Conservation (phyloP, 2,797 vertebrate species). For the Mus caroli region DNA sequence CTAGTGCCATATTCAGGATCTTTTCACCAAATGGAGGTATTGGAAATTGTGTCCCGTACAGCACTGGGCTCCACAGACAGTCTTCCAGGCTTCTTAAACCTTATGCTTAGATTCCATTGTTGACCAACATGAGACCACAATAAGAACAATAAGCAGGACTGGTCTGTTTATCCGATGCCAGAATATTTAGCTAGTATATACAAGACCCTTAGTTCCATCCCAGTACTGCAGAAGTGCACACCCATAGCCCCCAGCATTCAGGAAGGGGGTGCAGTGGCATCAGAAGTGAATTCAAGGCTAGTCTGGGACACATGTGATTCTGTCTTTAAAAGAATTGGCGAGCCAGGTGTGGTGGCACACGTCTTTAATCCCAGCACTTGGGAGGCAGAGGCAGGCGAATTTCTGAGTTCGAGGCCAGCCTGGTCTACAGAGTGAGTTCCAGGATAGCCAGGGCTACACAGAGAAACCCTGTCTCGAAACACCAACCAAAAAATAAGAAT, state of each 20-base stretch:
- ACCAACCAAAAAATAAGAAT: no score
- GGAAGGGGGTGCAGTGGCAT: not conserved
- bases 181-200: not conserved
- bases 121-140: not conserved
- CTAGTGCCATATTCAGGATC: not conserved
- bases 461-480: no score
- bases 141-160: not conserved
- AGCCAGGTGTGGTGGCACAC: no score
- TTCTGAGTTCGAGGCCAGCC: not conserved
- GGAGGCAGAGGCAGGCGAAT: not conserved
- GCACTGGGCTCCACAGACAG: not conserved
- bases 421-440: not conserved
- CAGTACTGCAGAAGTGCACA: not conserved
- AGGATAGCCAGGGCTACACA: no score
- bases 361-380: not conserved
- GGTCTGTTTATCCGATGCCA: not conserved
- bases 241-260: not conserved
- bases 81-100: not conserved
- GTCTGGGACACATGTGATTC: not conserved
- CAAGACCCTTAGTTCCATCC: not conserved
- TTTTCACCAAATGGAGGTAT: not conserved
- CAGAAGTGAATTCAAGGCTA: not conserved
- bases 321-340: not conserved
- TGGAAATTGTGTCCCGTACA: not conserved
- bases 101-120: not conserved